Base-by-base conservation (phyloP, 2,888 invertebrate genomes). In the Hemistola chrysoprasaria region DNA sequence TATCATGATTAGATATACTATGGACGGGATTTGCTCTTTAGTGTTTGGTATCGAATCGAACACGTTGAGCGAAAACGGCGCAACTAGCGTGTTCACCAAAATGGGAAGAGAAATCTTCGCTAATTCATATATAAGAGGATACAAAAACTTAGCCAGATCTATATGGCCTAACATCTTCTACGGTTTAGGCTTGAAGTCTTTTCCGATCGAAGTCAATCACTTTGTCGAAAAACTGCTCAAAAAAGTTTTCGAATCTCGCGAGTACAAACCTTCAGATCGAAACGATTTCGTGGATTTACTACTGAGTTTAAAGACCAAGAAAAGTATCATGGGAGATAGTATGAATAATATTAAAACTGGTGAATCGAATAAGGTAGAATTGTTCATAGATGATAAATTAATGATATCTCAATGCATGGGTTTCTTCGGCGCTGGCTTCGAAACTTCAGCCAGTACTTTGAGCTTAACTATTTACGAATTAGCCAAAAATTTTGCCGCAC, bases 31-130 rank as follows among this genome's bases (percentile, higher is more conserved):
- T 1, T 40, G 56, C 7, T 53, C 57, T 1, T 62, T 63, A 9
- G 61, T 49, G 0, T 72, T 71, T 25, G 64, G 71, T 3, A 29
- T 70, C 1, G 60, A 72, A 6, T 46, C 62, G 0, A 57, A 59
- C 1, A 56, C 62, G 0, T 59, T 66, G 61, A 50, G 35, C 1
- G 48, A 48, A 20, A 30, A 47, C 6, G 24, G 32, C 1, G 40
- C 51, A 10, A 43, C 52, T 0, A 71, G 67, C 31, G 54, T 59
- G 0, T 73, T 71, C 21, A 40, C 30, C 3, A 50, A 34, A n/a
- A 53, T 68, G 22, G 65, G 63, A 0, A 21, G 48, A 9, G 8
- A 46, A 5, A 52, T 63, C 20, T 54, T 62, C 11, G 20, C 45
- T 8, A 30, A 30, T 3, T 48, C 60, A 0, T 48, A 32, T 22